Evolutionary conservation across 2,113 vertebrate genomes (phyloP), one percentile per base, ranked within the genome.

Genomic region (Penelope pileata): DNA sequence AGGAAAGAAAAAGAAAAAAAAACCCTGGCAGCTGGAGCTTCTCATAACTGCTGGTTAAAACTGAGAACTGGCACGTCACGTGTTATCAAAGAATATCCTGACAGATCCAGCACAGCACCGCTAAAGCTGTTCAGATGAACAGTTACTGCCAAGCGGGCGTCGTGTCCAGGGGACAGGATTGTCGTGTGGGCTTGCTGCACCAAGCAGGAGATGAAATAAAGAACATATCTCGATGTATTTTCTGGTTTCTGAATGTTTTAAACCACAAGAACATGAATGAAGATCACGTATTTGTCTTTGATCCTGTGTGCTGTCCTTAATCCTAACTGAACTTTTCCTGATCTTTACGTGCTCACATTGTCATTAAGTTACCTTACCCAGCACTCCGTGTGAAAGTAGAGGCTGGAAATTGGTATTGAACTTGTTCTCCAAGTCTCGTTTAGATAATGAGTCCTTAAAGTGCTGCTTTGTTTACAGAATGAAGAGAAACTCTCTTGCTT

Each of bases 261-360:
- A 62, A 16, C 8, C n/a, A 0, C 12, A 43, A 64, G 53, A 27
- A 38, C 11, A 16, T 1, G 9, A 50, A 30, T 23, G n/a, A 8
- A 36, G 53, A 21, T 69, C 9, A 7, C 6, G 6, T 17, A 12
- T 6, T 36, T 66, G 8, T 18, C 10, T 76, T 90, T 5, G 12
- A 0, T 62, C 58, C 0, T 1, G 6, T 29, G 1, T 16, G 2
- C 27, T 51, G 12, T 40, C 18, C 23, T 87, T 70, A 10, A 62
- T 47, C 17, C 32, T 18, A 6, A 2, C 24, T 15, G 7, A 8
- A 0, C 5, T 70, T 43, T 26, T 2, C 32, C 70, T 42, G 11
- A 13, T 73, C 23, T 34, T 47, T 63, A 26, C 21, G 5, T 5
- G 4, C 43, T 23, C 34, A 8, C 9, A 24, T 6, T 42, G 14